Evolutionary conservation across 2,888 invertebrate genomes (phyloP), one percentile per base, ranked within the genome.

Genomic region (Eledona agricola): DNA sequence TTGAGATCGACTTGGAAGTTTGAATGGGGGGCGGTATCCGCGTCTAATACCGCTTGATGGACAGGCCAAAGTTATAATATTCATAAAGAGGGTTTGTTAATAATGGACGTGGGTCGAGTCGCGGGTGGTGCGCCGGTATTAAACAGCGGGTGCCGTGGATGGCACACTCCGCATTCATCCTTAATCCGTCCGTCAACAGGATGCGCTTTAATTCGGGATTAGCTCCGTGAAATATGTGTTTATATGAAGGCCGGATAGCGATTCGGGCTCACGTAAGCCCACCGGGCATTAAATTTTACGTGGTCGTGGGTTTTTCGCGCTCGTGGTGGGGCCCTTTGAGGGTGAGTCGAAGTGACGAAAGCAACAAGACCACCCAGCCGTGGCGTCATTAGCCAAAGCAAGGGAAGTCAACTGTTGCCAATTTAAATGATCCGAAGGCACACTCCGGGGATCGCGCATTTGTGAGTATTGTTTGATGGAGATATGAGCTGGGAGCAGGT

Each of bases 141-240:
- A 67, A 66, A 60, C 63, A 60, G 60, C 65, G 60, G 62, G 60
- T 59, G n/a, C 59, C 35, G 58, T 37, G 51, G 45, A 54, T 47
- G 64, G 59, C 68, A 63, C 67, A 60, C 64, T 60, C 60, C 64
- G 66, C 63, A 65, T 69, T 67, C 68, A 65, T 65, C 60, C 57
- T 54, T 71, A 70, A 71, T 70, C 70, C 70, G 62, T 69, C 63
- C 70, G 71, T 70, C 71, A 71, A 70, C 69, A 72, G 67, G 69
- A 71, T 65, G 68, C 66, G 61, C 60, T 61, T 67, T 67, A 68
- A 63, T 62, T 58, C 54, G 23, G 67, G 70, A 69, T 70, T 70
- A 70, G 63, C 61, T 59, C 64, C 65, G 61, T 68, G 66, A 66
- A 69, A 69, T 69, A 69, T 66, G 63, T 64, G 68, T 70, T 69